Base-by-base conservation (phyloP, 1,140 invertebrate species). In the Rhagoletis zephyria region DNA sequence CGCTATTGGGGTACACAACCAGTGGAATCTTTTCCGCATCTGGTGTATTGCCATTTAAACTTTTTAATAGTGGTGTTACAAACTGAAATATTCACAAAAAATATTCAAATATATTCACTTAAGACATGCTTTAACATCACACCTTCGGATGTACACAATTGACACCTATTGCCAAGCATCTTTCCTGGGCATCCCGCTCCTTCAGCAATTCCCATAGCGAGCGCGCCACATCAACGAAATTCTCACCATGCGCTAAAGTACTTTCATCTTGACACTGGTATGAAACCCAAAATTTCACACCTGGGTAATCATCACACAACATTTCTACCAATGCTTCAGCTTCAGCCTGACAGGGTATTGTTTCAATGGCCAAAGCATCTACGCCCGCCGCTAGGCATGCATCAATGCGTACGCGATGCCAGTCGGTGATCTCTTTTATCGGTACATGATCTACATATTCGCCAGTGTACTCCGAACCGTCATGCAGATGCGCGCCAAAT, bases 381-480 rank as follows among this genome's bases (percentile, higher is more conserved):
- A 97, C 96, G 12, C 97, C 97, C 48, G 95, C 95, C 88, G 96
- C 95, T 14, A 98, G 90, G 2, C 98, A 93, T 10, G 96, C 95
- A 89, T 95, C 93, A 16, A 98, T 95, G n/a, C 97, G 94, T 0
- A 96, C 96, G 87, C 95, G 93, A 93, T 98, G 98, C 96, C 97
- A 98, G 67, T 97, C 95, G 12, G 95, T 95, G 89, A 99, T 95
- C 45, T 89, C 95, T 92, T 96, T 94, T 14, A 94, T 92, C 16
- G 95, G 93, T 16, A 97, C 94, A 14, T 93, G 95, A 67, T 96
- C 95, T 0, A 96, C 95, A 92, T 98, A 99, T 87, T 94, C 94
- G 16, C 98, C 98, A 30, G 95, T 96, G 91, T 98, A 99, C 93
- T 99, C 98, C 0, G 97, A 98, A 40, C 96, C 96, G 93, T 99